Conservation (phyloP, 2,797 vertebrate species). For the Syngnathus acus region DNA sequence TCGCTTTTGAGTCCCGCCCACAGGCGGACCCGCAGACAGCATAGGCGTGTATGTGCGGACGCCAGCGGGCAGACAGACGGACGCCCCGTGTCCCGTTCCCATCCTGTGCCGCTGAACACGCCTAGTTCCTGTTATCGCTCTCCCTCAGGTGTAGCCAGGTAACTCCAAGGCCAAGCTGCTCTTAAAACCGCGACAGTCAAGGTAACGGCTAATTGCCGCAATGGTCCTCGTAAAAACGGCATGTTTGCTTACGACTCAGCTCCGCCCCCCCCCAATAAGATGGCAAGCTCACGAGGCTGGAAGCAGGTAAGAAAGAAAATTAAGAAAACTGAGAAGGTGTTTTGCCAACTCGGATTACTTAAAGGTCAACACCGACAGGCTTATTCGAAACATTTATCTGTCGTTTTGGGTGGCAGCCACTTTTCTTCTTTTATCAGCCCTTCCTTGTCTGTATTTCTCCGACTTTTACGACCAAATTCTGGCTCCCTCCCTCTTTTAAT, state of each 20-base stretch:
- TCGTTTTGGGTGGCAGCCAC: background rate
- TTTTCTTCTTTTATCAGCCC: constrained; percentile 31
- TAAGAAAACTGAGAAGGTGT: background rate
- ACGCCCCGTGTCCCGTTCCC: constrained; percentile 36
- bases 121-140: constrained; percentile 65
- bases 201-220: constrained; percentile 76
- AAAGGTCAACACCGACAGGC: background rate
- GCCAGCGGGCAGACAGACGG: constrained; percentile 46
- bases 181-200: constrained; percentile 78
- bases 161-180: constrained; percentile 77
- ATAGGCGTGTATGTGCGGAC: constrained; percentile 17
- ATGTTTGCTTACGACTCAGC: constrained; percentile 67
- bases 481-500: constrained; percentile 64
- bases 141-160: constrained; percentile 77
- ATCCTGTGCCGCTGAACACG: constrained; percentile 45
- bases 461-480: constrained; percentile 51
- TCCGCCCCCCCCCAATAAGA: constrained; percentile 36
- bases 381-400: background rate
- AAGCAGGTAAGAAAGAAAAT: background rate
- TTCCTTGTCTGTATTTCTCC: constrained; percentile 38
- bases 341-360: background rate
- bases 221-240: constrained; percentile 69
- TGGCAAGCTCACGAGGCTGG: constrained; percentile 25
- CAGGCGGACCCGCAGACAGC: constrained; percentile 14
- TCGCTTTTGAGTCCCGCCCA: constrained; percentile 25